Base-by-base conservation (phyloP, 1,140 invertebrate species). In the Helicorthomorpha holstii region DNA sequence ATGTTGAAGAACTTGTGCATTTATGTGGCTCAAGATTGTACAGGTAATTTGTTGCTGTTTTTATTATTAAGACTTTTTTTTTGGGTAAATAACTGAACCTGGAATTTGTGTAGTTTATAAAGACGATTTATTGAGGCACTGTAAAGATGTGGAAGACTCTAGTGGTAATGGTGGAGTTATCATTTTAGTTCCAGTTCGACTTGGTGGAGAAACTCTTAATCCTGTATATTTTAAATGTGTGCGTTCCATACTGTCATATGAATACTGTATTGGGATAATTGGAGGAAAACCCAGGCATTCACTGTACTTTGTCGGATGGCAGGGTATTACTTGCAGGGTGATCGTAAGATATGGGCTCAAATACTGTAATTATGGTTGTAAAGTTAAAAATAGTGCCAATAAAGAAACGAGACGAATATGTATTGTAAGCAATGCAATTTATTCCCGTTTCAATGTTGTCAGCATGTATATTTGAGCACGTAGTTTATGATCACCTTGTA, bases 261-360 rank as follows among this genome's bases (percentile, higher is more conserved):
- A 87, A 53, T 74, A 77, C 58, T 91, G 85, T 60, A 79, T 93
- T 57, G 90, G 90, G 23, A 82, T 94, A 41, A 91, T 93, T 61
- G 90, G 90, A 2, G 89, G 90, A 4, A 74, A 83, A 59, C 88
- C 88, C 2, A 85, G 86, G 62, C 88, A 92, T 72, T 90, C 88
- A 10, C 68, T 92, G 3, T 93, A 91, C 68, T 92, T 94, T 71
- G 74, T 92, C 49, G 89, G 89, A 22, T 91, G 81, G 63, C 86
- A 91, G 75, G 76, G 76, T 77, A 61, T 55, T 54, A n/a, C n/a
- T n/a, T n/a, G n/a, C n/a, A n/a, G n/a, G n/a, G 43, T 23, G 27
- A 41, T 3, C n/a, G n/a, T n/a, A n/a, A n/a, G n/a, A n/a, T n/a
- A n/a, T n/a, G n/a, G n/a, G n/a, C n/a, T n/a, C n/a, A n/a, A n/a